Base-by-base conservation (phyloP, 2,888 invertebrate genomes). In the Hirtodrosophila cameraria region DNA sequence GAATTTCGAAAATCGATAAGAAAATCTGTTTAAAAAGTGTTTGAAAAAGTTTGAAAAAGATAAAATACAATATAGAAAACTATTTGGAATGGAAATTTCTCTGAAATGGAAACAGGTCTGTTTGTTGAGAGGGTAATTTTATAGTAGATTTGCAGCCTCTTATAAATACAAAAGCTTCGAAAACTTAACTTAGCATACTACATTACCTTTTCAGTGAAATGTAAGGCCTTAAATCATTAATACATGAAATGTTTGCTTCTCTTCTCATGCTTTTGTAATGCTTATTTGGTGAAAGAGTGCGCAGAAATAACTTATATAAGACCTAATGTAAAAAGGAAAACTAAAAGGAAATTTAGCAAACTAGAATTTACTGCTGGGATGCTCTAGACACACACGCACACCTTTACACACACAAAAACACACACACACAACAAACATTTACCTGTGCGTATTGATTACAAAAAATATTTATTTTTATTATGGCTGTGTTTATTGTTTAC, bases 401-500 rank as follows among this genome's bases (percentile, higher is more conserved):
- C 42, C n/a, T n/a, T n/a, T n/a, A n/a, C n/a, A 60, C 16, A 55
- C 28, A 41, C 31, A 15, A 27, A 38, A 23, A 35, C 25, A 58
- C 39, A 57, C 15, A 39, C 4, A 62, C n/a, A 48, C n/a, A 50
- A 27, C 15, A 12, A 13, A 6, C 13, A 45, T 36, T 23, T 38
- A 15, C 27, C 20, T 39, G 11, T 46, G 23, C 23, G 23, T 49
- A 31, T 36, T 30, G 23, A 30, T 43, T 64, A 39, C 31, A 48
- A 23, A 31, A 13, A 31, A 46, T 6, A 23, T 12, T 31, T 39
- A 55, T 52, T 46, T 30, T 6, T 52, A 30, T 59, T 18, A 65
- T 69, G 42, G 42, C 58, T 64, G 65, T 63, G 55, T 66, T 60
- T 67, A 45, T 60, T 31, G 31, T 64, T 41, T 71, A 33, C 49